Conservation (phyloP, 2,888 invertebrate species). For the Eledona agricola region DNA sequence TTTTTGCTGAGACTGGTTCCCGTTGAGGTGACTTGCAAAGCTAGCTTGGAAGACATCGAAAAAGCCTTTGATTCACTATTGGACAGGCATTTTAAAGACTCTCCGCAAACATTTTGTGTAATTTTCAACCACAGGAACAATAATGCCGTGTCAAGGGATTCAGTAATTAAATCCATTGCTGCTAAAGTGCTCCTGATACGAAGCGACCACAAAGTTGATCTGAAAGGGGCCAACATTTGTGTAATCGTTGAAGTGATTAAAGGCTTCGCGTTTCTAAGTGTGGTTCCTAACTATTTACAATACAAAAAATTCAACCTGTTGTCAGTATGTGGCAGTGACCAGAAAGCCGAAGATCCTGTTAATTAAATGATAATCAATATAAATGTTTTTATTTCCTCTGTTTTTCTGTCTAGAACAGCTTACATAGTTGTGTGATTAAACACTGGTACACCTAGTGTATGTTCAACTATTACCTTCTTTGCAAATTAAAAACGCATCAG, state of each 20-base stretch:
- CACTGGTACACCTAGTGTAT: constrained; percentile 29
- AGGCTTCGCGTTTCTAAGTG: constrained; percentile 79
- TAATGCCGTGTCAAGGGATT: constrained; percentile 73
- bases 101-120: constrained; percentile 78
- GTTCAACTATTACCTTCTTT: constrained; percentile 24
- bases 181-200: constrained; percentile 75
- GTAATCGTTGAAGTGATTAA: constrained; percentile 86
- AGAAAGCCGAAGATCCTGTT: not conserved
- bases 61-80: constrained; percentile 67
- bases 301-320: constrained; percentile 33
- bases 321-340: constrained; percentile 13
- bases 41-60: constrained; percentile 75
- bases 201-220: constrained; percentile 77
- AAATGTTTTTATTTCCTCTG: constrained; percentile 28
- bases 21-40: constrained; percentile 81
- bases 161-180: constrained; percentile 78
- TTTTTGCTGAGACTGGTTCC: constrained; percentile 84
- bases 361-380: constrained; percentile 22
- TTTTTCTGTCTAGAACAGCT: constrained; percentile 26
- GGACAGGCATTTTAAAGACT: constrained; percentile 77
- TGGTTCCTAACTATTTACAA: constrained; percentile 70
- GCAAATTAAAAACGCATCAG: constrained; percentile 13
- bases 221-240: constrained; percentile 79
- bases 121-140: constrained; percentile 83
- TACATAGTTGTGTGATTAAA: constrained; percentile 24